Evolutionary conservation across 1,140 invertebrate genomes (phyloP), one percentile per base, ranked within the genome.

Genomic region (Sinella curviseta): DNA sequence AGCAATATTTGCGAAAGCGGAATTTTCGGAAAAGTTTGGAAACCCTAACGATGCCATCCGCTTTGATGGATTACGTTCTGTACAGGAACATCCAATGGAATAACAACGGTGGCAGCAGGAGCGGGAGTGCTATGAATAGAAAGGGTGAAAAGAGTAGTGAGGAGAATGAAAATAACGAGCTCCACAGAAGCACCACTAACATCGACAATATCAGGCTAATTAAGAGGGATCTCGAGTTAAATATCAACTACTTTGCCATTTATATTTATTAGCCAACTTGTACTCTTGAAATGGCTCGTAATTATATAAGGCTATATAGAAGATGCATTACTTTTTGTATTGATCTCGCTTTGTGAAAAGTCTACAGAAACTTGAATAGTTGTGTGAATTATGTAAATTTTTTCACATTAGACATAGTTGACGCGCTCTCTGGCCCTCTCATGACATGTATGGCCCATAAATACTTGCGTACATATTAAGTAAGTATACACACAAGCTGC

Each of bases 11-110:
- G 39, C 8, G 20, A 8, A 65, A 65, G 57, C 4, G 26, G 31
- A 33, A 70, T 24, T 70, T 70, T 70, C 65, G 65, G n/a, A 33
- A 70, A 33, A 70, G 65, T 70, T 70, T 70, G 31, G 30, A 70
- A 30, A 70, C 26, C 31, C 31, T 70, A 30, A 30, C n/a, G 30
- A 70, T 70, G 1, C 65, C 65, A 31, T 14, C 65, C 12, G 4
- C 65, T 31, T 70, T 70, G 31, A 70, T 31, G 65, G 31, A 70
- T 70, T 70, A 17, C 31, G 4, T 70, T 14, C 31, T 33, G 3
- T 70, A 70, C 31, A 33, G 31, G 31, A 70, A 70, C 31, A 33
- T 70, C 12, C 30, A 70, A 3, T 8, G 24, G 28, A 17, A 4
- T 8, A 31, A n/a, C 31, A 17, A 14, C 4, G 57, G 39, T 8